phyloP scores from a whole-genome alignment of 2,797 vertebrate species.

The Rhincodon typus region DNA sequence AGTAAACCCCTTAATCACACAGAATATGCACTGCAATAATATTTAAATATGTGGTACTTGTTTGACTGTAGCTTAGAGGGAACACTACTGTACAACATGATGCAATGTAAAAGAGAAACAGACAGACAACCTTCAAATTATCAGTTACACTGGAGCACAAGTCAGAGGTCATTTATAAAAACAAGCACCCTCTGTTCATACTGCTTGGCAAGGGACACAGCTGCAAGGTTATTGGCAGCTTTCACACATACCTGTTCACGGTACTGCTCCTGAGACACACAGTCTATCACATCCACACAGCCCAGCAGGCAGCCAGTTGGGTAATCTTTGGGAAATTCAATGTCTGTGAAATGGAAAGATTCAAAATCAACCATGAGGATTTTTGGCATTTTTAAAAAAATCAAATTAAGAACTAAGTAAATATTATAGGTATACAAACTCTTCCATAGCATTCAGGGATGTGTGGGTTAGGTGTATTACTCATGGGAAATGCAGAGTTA shows the following conservation, averaged over 20 bases:
- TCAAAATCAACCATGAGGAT: not conserved
- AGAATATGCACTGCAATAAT: not conserved
- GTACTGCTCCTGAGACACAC: conserved; percentile 84
- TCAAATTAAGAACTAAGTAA: no score
- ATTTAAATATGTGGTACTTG: not conserved
- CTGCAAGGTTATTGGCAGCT: not conserved
- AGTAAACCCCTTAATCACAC: not conserved
- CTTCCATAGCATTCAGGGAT: not conserved
- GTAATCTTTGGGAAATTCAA: conserved; percentile 73
- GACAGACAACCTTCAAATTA: not conserved
- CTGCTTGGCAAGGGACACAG: not conserved
- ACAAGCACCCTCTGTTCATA: not conserved
- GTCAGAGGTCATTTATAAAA: not conserved
- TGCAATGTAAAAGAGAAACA: not conserved
- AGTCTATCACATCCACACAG: conserved; percentile 79
- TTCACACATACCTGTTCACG: conserved; percentile 73
- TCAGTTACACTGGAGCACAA: not conserved
- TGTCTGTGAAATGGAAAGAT: conserved; percentile 54
- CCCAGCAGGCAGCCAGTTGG: conserved; percentile 88
- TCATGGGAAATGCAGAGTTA: no score
- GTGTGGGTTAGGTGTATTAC: no score
- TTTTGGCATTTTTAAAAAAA: not conserved
- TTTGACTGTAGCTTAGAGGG: not conserved
- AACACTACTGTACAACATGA: not conserved
- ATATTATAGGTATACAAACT: not conserved